These are phyloP conservation scores for Macrostomum cliftonense DNA, from an alignment of 2,888 invertebrate genomes.

Conservation along the genomic window DNA sequence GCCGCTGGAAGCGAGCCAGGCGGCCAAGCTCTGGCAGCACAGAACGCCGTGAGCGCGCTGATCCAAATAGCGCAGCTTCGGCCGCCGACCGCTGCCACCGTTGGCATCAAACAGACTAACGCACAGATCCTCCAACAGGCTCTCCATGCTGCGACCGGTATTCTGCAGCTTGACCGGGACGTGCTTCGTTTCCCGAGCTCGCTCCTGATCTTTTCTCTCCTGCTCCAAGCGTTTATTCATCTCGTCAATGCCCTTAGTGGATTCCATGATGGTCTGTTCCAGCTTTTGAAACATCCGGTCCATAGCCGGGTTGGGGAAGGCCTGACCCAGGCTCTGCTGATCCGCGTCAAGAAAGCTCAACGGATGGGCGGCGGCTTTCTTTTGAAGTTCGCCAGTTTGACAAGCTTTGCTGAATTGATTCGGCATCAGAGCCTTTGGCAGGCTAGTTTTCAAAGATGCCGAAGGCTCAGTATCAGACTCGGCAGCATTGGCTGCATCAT, in stretches of 20 bases:
- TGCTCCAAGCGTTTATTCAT: constrained; percentile 24
- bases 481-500: too few species aligned
- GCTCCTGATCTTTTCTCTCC: constrained; percentile 21
- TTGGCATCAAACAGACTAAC: too few species aligned
- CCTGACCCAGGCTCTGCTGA: too few species aligned
- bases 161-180: constrained; percentile 29
- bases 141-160: neutral
- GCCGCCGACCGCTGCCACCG: constrained; percentile 17
- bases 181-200: constrained; percentile 20
- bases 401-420: too few species aligned
- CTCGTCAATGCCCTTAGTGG: constrained; percentile 24
- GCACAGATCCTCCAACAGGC: too few species aligned
- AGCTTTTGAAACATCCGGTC: constrained; percentile 21
- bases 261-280: constrained; percentile 21
- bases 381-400: too few species aligned
- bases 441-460: too few species aligned
- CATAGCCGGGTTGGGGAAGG: neutral
- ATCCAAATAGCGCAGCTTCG: neutral
- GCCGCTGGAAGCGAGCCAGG: neutral
- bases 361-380: too few species aligned
- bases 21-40: constrained; percentile 1
- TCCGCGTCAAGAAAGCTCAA: too few species aligned
- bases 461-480: too few species aligned
- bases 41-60: neutral
- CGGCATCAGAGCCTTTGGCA: too few species aligned